These are phyloP conservation scores for Neoaliturus tenellus DNA, from an alignment of 2,888 invertebrate genomes.

Conservation along the genomic window DNA sequence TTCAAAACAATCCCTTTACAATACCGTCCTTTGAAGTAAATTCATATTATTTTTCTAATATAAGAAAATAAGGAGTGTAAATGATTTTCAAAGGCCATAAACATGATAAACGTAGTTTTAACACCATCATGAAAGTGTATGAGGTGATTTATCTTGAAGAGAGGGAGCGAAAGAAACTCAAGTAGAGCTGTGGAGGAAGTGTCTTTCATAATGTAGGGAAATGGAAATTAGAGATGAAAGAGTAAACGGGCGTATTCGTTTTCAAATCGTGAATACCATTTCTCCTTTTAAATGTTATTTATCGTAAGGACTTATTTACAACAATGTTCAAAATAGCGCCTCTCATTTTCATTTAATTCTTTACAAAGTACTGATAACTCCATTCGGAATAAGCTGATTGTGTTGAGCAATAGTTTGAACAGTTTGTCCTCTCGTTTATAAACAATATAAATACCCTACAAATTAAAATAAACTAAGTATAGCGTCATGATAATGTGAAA, in stretches of 20 bases:
- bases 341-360: no score
- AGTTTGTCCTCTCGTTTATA: no score
- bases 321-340: neutral
- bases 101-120: constrained; percentile 42
- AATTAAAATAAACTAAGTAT: no score
- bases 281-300: neutral
- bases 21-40: neutral
- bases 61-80: neutral
- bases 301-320: neutral
- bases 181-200: constrained; percentile 13
- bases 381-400: no score
- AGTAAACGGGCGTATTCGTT: constrained; percentile 10
- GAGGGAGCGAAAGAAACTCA: constrained; percentile 28
- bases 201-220: constrained; percentile 37
- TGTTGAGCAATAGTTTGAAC: no score
- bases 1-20: neutral
- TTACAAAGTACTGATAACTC: no score
- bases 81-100: constrained; percentile 45
- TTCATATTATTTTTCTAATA: constrained; percentile 12
- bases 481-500: no score
- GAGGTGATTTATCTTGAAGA: constrained; percentile 28
- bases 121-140: constrained; percentile 48
- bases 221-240: constrained; percentile 37
- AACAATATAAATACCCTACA: no score
- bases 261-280: constrained; percentile 26